Conservation (phyloP, 2,888 invertebrate species). For the Achlya flavicornis region DNA sequence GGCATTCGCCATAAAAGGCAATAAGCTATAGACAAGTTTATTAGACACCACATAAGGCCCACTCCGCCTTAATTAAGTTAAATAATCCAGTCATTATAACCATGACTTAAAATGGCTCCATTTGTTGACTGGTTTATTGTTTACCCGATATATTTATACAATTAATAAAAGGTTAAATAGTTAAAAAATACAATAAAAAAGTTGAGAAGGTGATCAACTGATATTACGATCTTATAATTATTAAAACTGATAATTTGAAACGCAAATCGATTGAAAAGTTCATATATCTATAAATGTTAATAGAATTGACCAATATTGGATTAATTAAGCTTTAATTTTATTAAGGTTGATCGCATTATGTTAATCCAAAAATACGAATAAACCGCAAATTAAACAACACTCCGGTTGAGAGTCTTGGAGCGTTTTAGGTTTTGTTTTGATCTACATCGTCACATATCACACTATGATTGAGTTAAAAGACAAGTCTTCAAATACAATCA, state of each 20-base stretch:
- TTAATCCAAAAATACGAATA: not conserved
- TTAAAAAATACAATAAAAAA: not conserved
- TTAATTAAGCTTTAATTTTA: not conserved
- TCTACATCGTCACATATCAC: not conserved
- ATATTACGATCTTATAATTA: not conserved
- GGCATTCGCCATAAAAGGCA: conserved; percentile 12
- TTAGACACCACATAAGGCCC: conserved; percentile 9
- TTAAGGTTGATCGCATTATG: not conserved
- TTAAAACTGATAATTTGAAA: not conserved
- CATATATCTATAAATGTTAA: not conserved
- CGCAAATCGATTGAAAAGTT: not conserved
- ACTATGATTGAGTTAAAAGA: no score
- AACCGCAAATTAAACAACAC: not conserved
- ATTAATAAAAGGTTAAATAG: not conserved
- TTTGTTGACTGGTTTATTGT: conserved; percentile 7
- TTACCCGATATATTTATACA: not conserved
- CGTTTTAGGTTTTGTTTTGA: not conserved
- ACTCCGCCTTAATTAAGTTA: conserved; percentile 12
- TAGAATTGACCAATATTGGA: not conserved
- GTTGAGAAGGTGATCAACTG: not conserved
- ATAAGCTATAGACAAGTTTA: conserved; percentile 17
- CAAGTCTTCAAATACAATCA: no score
- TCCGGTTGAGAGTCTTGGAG: not conserved
- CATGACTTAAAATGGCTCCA: not conserved
- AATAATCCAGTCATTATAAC: conserved; percentile 4